phyloP scores from a whole-genome alignment of 2,797 vertebrate genomes.

The Acanthurus lineatus region DNA sequence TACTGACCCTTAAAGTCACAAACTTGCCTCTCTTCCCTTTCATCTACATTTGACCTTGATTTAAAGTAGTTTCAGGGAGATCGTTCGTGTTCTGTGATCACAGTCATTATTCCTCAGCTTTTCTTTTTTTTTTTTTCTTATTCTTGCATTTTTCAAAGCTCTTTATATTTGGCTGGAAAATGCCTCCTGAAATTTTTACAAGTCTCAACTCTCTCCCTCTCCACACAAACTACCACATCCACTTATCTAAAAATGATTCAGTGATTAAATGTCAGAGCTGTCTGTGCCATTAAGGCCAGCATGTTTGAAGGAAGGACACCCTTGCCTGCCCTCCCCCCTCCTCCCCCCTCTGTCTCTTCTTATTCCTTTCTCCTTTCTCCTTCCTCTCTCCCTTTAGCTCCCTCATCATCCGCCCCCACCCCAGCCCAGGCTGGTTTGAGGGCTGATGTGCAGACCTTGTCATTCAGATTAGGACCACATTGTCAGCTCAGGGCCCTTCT shows the following conservation, averaged over 20 bases:
- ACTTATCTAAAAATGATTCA: conserved; percentile 80
- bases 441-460: conserved; percentile 86
- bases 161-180: conserved; percentile 39
- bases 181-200: conserved; percentile 41
- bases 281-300: conserved; percentile 89
- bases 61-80: neutral
- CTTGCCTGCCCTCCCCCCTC: conserved; percentile 48
- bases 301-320: conserved; percentile 82
- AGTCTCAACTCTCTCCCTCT: conserved; percentile 37
- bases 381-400: conserved; percentile 62
- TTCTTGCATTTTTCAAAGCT: conserved; percentile 22
- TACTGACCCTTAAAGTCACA: neutral
- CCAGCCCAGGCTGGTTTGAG: conserved; percentile 68
- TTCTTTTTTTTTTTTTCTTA: neutral
- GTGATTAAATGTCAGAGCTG: conserved; percentile 83
- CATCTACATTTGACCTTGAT: neutral
- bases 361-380: conserved; percentile 73
- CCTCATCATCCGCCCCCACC: conserved; percentile 83
- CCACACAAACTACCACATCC: conserved; percentile 45
- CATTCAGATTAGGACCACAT: conserved; percentile 93
- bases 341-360: conserved; percentile 73
- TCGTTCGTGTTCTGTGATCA: neutral
- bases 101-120: neutral
- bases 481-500: conserved; percentile 88
- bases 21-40: neutral